Base-by-base conservation (phyloP, 2,888 invertebrate genomes). In the Tyria jacobaeae region DNA sequence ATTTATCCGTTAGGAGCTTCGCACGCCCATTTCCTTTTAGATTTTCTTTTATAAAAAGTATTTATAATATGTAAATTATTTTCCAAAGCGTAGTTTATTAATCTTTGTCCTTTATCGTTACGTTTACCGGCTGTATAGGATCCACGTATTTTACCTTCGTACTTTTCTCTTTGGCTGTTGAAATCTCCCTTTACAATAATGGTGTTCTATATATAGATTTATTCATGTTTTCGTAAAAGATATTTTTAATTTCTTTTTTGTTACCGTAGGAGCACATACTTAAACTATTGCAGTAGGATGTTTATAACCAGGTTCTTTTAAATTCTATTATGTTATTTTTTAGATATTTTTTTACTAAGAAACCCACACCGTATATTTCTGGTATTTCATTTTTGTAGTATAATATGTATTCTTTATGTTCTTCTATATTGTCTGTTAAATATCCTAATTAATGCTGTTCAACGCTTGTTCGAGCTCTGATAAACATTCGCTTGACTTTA, bases 381-480 rank as follows among this genome's bases (percentile, higher is more conserved):
- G 21, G 6, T 21, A n/a, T 64, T 62, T 58, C 58, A 54, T 60
- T 56, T 47, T 59, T 64, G 12, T 66, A 47, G 25, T 66, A 64
- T 27, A 71, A 27, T 17, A 67, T 65, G 27, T 60, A 66, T 4
- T 68, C 44, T 7, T n/a, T 3, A 7, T 17, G 24, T 39, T 57
- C 25, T 49, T 24, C 35, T 14, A 53, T 53, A 4, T 24, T 17
- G 34, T 56, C 47, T 35, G 15, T 17, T 3, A n/a, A 12, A 66
- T 66, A 49, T 66, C 66, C 64, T 64, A 70, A 9, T 59, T 66
- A 1, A 66, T 54, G 9, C 14, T 25, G 3, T 62, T 12, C 15
- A 66, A n/a, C 1, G 64, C 69, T 17, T 62, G 17, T 59, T 65
- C 59, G 7, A 70, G 31, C 58, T 70, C 66, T n/a, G 27, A 10